Base-by-base conservation (phyloP, 2,113 vertebrate genomes). In the Hippocampus zosterae region DNA sequence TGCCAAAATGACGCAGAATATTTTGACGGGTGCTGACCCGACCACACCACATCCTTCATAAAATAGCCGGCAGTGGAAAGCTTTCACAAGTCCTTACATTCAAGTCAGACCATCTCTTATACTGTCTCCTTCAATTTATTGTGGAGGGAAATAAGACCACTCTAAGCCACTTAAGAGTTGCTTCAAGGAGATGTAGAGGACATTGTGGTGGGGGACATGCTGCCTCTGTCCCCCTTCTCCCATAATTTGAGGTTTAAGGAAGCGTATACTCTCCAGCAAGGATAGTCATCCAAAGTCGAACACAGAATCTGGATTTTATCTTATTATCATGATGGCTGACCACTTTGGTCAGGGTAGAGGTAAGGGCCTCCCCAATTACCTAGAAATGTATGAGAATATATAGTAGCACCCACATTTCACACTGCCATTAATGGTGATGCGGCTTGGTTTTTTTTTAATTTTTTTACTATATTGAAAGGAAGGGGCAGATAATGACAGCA, bases 81-180 rank as follows among this genome's bases (percentile, higher is more conserved):
- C 87, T 87, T 83, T 88, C 87, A 87, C 73, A 78, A 80, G 78
- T 70, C 73, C 75, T 89, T 73, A 86, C 74, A 81, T 75, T 84
- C 83, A 84, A 83, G 73, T 75, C 69, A 61, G 70, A 72, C 68
- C 77, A 78, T 83, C 85, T 79, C 76, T 84, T 81, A 79, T 79
- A 77, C 81, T 88, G 86, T 88, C 88, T 68, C 18, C 82, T 87
- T 83, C 80, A 84, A 89, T 91, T 90, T 86, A 86, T 81, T 78
- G 81, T 84, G 73, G 74, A 81, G 70, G 67, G 74, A 83, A 81
- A 84, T 83, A 76, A 71, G 68, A 84, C 76, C 77, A 87, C 82
- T 87, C 85, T 81, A 74, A 87, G 89, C 83, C 77, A 85, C 85
- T 86, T 82, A 84, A 50, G 80, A 82, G 86, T 84, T 81, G 78